Conservation (phyloP, 2,888 invertebrate genomes). For the Tiphia femorata region DNA sequence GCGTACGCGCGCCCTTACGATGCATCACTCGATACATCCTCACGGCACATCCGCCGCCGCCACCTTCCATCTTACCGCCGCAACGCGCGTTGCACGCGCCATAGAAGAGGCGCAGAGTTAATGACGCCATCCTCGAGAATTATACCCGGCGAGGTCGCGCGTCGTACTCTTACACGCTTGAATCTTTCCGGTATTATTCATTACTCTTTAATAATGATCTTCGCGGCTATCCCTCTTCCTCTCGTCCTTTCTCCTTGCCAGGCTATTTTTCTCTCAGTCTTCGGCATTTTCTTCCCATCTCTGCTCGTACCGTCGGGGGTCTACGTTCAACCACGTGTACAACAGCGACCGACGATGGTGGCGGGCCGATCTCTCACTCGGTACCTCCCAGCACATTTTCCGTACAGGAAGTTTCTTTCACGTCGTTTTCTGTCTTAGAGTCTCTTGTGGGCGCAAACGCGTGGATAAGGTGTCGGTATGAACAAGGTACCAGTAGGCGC, state of each 20-base stretch:
- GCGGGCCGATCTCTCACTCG: no score
- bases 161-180: slow-evolving; percentile 49
- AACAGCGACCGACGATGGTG: neutral
- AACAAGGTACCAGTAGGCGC: no score
- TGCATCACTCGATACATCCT: slow-evolving; percentile 6
- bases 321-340: neutral
- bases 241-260: slow-evolving; percentile 14
- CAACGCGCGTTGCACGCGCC: slow-evolving; percentile 19
- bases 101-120: slow-evolving; percentile 44
- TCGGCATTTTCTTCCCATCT: neutral
- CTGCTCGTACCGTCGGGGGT: neutral
- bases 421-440: no score
- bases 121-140: slow-evolving; percentile 54
- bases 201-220: slow-evolving; percentile 55
- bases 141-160: slow-evolving; percentile 50
- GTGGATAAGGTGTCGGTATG: no score
- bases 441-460: no score
- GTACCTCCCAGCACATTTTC: no score
- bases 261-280: neutral
- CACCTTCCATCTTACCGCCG: slow-evolving; percentile 21
- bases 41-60: slow-evolving; percentile 17
- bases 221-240: slow-evolving; percentile 37
- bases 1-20: slow-evolving; percentile 5
- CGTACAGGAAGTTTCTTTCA: no score
- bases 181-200: slow-evolving; percentile 58